Evolutionary conservation across 2,113 vertebrate genomes (phyloP).

Genomic region (Elgaria multicarinata): DNA sequence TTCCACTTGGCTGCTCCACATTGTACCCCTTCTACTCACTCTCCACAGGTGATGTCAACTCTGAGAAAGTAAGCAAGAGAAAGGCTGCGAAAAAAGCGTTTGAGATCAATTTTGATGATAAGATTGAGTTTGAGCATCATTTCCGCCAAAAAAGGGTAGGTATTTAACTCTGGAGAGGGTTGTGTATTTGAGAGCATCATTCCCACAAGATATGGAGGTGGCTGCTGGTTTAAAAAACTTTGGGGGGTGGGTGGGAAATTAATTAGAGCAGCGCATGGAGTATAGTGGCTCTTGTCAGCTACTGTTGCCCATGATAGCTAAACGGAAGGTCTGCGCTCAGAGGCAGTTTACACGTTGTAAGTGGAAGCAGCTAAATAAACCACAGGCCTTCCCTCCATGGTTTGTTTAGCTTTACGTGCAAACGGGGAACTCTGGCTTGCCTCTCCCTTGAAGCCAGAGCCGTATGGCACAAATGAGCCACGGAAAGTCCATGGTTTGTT

Average conservation of each 20-base stretch:
- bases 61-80: slow-evolving; percentile 63
- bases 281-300: not conserved
- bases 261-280: not conserved
- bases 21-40: not conserved
- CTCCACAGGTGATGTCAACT: slow-evolving; percentile 30
- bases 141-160: slow-evolving; percentile 87
- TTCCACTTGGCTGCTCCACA: not conserved
- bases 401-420: too few species aligned
- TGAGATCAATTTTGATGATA: slow-evolving; percentile 86
- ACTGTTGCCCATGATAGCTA: not conserved
- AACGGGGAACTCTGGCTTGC: too few species aligned
- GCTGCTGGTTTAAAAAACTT: not conserved
- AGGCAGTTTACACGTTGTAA: not conserved
- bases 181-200: not conserved
- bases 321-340: not conserved
- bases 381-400: too few species aligned
- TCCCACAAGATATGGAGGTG: rapidly evolving
- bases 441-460: too few species aligned
- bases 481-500: too few species aligned
- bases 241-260: too few species aligned
- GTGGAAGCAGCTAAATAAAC: too few species aligned
- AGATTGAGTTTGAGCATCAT: slow-evolving; percentile 82
- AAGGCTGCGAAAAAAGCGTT: slow-evolving; percentile 81
- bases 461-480: too few species aligned
- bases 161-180: not conserved